Percentiles rank a stretch among this genome's conserved stretches.
phyloP scores from a whole-genome alignment of 2,888 invertebrate species.

The Xanthorhoe spadicearia region DNA sequence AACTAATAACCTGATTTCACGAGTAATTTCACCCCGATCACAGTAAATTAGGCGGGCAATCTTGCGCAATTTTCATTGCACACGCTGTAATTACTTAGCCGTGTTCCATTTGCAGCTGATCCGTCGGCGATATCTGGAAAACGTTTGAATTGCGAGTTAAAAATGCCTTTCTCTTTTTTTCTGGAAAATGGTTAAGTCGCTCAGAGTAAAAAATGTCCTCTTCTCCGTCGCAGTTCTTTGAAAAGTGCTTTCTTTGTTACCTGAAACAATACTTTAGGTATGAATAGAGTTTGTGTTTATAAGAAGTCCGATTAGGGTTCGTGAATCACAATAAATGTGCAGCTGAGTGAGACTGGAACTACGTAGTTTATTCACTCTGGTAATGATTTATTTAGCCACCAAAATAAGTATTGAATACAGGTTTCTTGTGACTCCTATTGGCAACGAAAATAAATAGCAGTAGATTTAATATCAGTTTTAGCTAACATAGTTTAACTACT shows the following conservation, averaged over 20 bases:
- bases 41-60: conserved; percentile 35
- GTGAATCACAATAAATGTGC: too few species aligned
- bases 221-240: neutral
- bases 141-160: neutral
- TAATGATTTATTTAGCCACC: too few species aligned
- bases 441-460: too few species aligned
- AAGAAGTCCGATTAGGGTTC: too few species aligned
- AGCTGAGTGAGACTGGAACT: too few species aligned
- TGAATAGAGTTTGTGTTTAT: conserved; percentile 10
- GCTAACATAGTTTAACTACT: too few species aligned
- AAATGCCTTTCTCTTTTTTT: neutral
- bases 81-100: conserved; percentile 15
- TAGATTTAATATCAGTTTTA: too few species aligned
- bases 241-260: too few species aligned
- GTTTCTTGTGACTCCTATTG: too few species aligned
- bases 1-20: conserved; percentile 51
- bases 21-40: conserved; percentile 44
- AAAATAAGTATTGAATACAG: too few species aligned
- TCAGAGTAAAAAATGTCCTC: neutral
- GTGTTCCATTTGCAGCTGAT: conserved; percentile 6
- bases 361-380: too few species aligned
- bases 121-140: neutral
- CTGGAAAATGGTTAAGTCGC: neutral
- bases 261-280: too few species aligned
- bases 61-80: conserved; percentile 23